Base-by-base conservation (phyloP, 2,113 vertebrate genomes). In the Elanus axillaris region DNA sequence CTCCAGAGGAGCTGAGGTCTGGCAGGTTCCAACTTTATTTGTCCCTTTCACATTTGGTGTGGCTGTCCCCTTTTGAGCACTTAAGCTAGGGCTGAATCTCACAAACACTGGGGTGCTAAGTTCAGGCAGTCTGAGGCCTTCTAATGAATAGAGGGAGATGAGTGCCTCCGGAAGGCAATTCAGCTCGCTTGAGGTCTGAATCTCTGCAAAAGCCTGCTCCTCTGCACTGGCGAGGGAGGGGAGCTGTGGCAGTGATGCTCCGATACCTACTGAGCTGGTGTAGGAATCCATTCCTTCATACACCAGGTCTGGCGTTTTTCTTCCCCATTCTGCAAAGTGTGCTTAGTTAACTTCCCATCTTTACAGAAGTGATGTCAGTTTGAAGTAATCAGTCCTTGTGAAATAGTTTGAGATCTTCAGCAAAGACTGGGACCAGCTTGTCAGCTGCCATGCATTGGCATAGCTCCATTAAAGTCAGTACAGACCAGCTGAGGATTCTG, bases 401-500 rank as follows among this genome's bases (percentile, higher is more conserved):
- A 43, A 59, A 73, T 48, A 63, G 40, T 29, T 74, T n/a, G 77
- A 77, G 77, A 45, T 80, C 64, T 86, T 74, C 66, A 81, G 74
- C 50, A 62, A 75, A 16, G 60, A 38, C 66, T 56, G 73, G 78
- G 63, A 72, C 64, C 40, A 38, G 43, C 36, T 68, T n/a, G 22
- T 91, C 82, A 94, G 88, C 87, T 89, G 93, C 77, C 43, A 5
- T 34, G 26, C 4, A 0, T 8, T 92, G 94, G 79, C 76, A 7
- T 77, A 67, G 75, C 84, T 96, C 85, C 75, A 22, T 58, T 95
- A 52, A 95, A 95, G 84, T 75, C 88, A 66, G 69, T 82, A 68
- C 69, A 83, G 78, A 95, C 83, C 95, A 97, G 95, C 95, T 94
- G 97, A 95, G 84, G 80, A 86, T 94, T 94, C 93, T 91, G 93